Base-by-base conservation (phyloP, 2,888 invertebrate species). In the Dione vanillae region DNA sequence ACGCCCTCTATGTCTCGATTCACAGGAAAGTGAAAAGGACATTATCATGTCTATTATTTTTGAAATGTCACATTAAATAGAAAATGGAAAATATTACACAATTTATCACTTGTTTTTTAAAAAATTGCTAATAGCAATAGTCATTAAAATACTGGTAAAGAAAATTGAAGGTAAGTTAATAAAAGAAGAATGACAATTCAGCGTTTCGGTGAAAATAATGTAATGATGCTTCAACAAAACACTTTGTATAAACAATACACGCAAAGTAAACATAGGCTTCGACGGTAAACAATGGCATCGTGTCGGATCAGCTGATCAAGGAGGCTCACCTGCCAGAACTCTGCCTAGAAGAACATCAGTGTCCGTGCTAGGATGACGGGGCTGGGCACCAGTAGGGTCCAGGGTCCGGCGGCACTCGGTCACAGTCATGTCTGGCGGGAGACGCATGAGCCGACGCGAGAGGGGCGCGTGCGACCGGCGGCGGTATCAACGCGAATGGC, bases 401-500 rank as follows among this genome's bases (percentile, higher is more conserved):
- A 79, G 85, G 76, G 80, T 81, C 75, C 77, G 83, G 77, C 77
- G 85, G 86, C 89, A 90, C 87, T 92, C 92, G 74, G 92, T 92
- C 85, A 92, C 91, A 84, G 92, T 92, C 92, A 92, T 93, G 75
- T 78, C 78, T 77, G 78, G 75, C 83, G 86, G 86, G 84, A 90
- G 87, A 84, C 86, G 92, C 92, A 91, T 91, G 83, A 83, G 84
- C 86, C 90, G 85, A 79, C 88, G 85, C 87, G 81, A 77, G 78
- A 77, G 76, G 84, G 79, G 85, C 92, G 91, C 91, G 91, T 92
- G 92, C 86, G 90, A 84, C 88, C 91, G 91, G 85, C 91, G 92
- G 88, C 92, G 92, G 90, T 89, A 88, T 83, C 84, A 82, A 83
- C 91, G 85, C 91, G 92, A 92, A 91, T 91, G 94, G 89, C 91